Evolutionary conservation across 2,888 invertebrate genomes (phyloP), one percentile per base, ranked within the genome.

Genomic region (Prosapia bicincta): DNA sequence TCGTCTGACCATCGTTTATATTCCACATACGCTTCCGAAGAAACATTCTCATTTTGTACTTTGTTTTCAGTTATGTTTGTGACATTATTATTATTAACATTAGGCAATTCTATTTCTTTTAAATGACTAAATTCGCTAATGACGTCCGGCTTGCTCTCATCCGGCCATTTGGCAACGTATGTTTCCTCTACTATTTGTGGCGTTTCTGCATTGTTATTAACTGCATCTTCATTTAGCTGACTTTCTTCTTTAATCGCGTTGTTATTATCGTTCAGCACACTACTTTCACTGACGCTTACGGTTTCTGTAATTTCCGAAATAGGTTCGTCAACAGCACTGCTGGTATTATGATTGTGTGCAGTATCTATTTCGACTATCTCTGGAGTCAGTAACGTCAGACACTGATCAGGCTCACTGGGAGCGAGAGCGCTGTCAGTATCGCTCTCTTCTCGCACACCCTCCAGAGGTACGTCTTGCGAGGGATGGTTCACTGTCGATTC

Each of bases 401-500:
- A 20, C 20, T 54, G n/a, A 20, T 71, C 71, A 15, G 73, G 1
- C 72, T 79, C 79, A 28, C 78, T 76, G 13, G 70, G 69, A 1
- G 73, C 73, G 10, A 70, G 66, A 0, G 66, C 70, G 28, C 75
- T 77, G 67, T 75, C 77, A 0, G 72, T 75, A 20, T 77, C 77
- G 81, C 81, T 77, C 83, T 79, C 83, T 66, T 85, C 83, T 6
- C 78, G 72, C 26, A 78, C 78, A n/a, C 79, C 79, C 72, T 75
- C 76, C 71, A 77, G 72, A 28, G 85, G 84, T 43, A 81, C 79
- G 26, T 77, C 76, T 32, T 81, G 81, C 67, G 82, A 81, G 0
- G 80, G 72, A 0, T 89, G 89, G 0, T 89, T 89, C 24, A 89
- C 89, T 10, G 89, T 89, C 15, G 89, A 89, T 82, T 89, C 90